Evolutionary conservation across 2,113 vertebrate species (phyloP).

Genomic region (Tachuris rubrigastra): DNA sequence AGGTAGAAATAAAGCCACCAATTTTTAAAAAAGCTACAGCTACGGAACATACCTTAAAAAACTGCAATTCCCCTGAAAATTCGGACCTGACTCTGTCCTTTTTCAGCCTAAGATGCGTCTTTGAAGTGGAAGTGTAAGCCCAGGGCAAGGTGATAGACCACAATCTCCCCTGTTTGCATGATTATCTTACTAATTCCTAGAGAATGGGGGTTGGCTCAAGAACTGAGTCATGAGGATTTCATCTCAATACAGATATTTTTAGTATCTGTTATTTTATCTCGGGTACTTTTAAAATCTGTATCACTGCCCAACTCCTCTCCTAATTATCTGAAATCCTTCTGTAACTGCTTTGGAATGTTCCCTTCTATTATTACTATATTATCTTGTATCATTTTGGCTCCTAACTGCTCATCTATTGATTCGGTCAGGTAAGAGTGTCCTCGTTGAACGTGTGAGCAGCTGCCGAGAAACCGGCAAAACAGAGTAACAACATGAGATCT

Average conservation of each 20-base stretch:
- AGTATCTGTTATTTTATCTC: constrained; percentile 43
- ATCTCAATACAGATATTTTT: constrained; percentile 44
- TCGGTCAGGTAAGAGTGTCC: background rate
- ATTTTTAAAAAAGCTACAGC: background rate
- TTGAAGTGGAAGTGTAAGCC: background rate
- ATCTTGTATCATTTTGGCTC: background rate
- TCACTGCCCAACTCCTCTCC: constrained; percentile 14
- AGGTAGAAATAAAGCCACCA: background rate
- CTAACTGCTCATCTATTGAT: background rate
- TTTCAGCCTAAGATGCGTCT: background rate
- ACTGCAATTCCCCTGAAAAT: background rate
- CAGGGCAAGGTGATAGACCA: background rate
- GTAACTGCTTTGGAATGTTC: constrained; percentile 26
- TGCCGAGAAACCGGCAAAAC: constrained; percentile 10
- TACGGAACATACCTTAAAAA: background rate
- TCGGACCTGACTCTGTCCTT: background rate
- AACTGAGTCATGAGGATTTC: constrained; percentile 22
- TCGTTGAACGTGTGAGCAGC: background rate
- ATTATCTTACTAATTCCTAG: constrained; percentile 4
- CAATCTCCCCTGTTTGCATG: background rate
- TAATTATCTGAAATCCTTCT: constrained; percentile 36
- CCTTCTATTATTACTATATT: background rate
- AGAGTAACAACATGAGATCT: background rate
- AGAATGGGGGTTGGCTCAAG: background rate
- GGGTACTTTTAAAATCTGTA: background rate